A percentile compares a stretch with the other conserved stretches of the same genome.
These are phyloP conservation scores for Nasonia giraulti DNA, from an alignment of 1,140 invertebrate species.

Conservation along the genomic window DNA sequence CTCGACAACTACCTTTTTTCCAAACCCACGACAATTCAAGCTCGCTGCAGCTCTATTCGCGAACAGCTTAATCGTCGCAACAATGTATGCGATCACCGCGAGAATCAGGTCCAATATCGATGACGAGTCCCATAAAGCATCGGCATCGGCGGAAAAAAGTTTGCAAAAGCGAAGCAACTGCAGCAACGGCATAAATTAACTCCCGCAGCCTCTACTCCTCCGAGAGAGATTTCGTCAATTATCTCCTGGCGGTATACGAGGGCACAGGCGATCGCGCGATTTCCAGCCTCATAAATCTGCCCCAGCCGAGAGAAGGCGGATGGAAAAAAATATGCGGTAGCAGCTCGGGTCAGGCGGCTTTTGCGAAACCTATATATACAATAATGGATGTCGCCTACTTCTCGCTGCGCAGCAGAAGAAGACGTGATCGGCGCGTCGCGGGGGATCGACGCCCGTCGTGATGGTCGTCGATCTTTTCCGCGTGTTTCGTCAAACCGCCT, in stretches of 20 bases:
- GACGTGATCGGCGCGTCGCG: background rate
- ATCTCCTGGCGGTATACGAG: background rate
- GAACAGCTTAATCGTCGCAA: background rate
- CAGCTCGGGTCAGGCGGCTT: background rate
- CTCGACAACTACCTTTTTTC: background rate
- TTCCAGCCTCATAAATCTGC: background rate
- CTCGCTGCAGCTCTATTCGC: too few species aligned
- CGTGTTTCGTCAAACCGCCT: constrained; percentile 10
- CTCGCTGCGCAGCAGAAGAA: background rate
- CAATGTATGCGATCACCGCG: background rate
- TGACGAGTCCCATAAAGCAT: too few species aligned
- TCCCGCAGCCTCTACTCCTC: background rate
- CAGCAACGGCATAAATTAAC: background rate
- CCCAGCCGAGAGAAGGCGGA: background rate
- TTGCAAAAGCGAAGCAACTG: too few species aligned
- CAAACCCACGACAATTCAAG: background rate
- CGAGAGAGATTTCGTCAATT: constrained; percentile 13
- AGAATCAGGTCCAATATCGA: background rate
- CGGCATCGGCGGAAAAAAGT: too few species aligned
- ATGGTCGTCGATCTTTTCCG: constrained; percentile 26
- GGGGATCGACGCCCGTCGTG: constrained; percentile 1
- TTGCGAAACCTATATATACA: background rate
- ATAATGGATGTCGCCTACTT: constrained; percentile 24
- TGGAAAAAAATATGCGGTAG: constrained; percentile 12
- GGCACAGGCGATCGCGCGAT: background rate